Evolutionary conservation across 2,888 invertebrate species (phyloP).

Genomic region (Catonia carolina): DNA sequence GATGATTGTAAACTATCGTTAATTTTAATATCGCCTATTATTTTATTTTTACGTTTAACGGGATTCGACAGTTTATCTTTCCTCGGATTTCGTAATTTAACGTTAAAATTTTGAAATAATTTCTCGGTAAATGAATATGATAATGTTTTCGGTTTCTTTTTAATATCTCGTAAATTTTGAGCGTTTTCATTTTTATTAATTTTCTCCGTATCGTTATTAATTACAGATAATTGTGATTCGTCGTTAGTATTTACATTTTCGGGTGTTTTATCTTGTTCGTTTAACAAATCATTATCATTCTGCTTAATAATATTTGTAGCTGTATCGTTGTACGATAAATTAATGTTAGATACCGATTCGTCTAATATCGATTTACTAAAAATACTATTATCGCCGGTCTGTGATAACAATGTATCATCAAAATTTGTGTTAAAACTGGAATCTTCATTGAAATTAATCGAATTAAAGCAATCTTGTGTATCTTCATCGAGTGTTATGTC

Average conservation of each 20-base stretch:
- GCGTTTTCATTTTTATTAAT: slow-evolving; percentile 30
- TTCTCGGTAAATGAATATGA: slow-evolving; percentile 57
- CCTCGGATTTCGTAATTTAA: slow-evolving; percentile 68
- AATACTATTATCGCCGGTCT: too few species aligned
- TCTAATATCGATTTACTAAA: too few species aligned
- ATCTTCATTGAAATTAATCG: background rate
- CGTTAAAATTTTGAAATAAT: slow-evolving; percentile 60
- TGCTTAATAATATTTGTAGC: too few species aligned
- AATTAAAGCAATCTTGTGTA: slow-evolving; percentile 30
- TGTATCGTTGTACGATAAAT: too few species aligned
- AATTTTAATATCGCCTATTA: slow-evolving; percentile 1
- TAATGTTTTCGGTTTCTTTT: slow-evolving; percentile 33
- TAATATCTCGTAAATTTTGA: slow-evolving; percentile 41
- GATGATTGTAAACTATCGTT: slow-evolving; percentile 17
- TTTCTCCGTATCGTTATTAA: too few species aligned
- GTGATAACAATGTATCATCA: too few species aligned
- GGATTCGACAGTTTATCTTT: slow-evolving; percentile 43
- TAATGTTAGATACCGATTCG: too few species aligned
- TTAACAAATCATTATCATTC: too few species aligned
- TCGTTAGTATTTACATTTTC: too few species aligned
- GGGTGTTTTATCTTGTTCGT: too few species aligned
- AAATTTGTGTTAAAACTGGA: too few species aligned
- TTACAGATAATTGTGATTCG: too few species aligned
- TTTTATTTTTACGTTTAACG: slow-evolving; percentile 7
- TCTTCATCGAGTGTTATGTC: slow-evolving; percentile 46